Percentiles rank a stretch among this genome's conserved stretches.
Evolutionary conservation across 1,140 invertebrate species (phyloP).

Genomic region (Drosophila bipectinata): DNA sequence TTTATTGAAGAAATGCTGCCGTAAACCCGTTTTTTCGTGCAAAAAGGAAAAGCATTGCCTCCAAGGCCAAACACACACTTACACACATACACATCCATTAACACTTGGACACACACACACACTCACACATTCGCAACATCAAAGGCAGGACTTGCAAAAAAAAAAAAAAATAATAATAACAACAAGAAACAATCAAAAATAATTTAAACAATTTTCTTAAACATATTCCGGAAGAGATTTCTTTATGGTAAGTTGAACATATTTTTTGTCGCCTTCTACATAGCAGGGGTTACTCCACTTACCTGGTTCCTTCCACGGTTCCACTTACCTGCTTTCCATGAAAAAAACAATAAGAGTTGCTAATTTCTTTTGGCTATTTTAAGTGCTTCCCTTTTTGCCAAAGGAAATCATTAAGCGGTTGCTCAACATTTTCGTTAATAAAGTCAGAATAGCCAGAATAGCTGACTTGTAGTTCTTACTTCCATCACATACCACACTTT

Average conservation of each 20-base stretch:
- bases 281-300: too few species aligned
- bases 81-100: slow-evolving; percentile 11
- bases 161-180: background rate
- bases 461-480: too few species aligned
- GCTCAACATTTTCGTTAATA: background rate
- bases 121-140: background rate
- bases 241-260: slow-evolving; percentile 55
- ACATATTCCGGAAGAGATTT: slow-evolving; percentile 33
- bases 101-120: slow-evolving; percentile 12
- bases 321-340: too few species aligned
- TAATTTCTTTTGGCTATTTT: background rate
- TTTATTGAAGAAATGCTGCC: slow-evolving; percentile 25
- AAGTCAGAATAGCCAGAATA: too few species aligned
- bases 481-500: too few species aligned
- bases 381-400: too few species aligned
- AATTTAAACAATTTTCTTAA: slow-evolving; percentile 5
- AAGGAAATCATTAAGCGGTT: background rate
- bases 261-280: background rate
- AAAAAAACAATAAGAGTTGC: background rate
- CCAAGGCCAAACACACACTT: slow-evolving; percentile 28
- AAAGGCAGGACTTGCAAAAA: background rate
- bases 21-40: slow-evolving; percentile 33
- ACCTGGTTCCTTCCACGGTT: too few species aligned
- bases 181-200: background rate
- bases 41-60: slow-evolving; percentile 9